Evolutionary conservation across 2,797 vertebrate genomes (phyloP).

Genomic region (Scolopax rusticola): DNA sequence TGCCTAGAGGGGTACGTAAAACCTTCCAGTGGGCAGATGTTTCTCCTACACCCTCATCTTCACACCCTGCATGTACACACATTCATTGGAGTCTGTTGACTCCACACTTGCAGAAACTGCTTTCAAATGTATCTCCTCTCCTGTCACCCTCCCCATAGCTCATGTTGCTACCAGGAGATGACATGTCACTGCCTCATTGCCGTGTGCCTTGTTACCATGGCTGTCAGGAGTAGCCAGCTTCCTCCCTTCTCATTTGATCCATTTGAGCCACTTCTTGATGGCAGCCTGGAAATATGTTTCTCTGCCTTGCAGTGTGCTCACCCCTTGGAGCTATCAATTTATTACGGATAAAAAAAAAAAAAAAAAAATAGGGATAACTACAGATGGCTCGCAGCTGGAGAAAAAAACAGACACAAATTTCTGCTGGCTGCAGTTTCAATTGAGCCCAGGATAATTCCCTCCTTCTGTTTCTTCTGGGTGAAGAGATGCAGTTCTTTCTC

Average conservation of each 20-base stretch:
- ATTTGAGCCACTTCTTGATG: neutral
- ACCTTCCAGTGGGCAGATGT: neutral
- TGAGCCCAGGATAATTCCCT: slow-evolving; percentile 48
- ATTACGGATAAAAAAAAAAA: neutral
- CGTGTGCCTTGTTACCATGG: accelerated
- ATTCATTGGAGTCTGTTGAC: neutral
- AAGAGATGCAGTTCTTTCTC: neutral
- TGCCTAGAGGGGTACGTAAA: neutral
- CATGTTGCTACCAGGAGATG: neutral
- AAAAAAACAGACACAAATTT: slow-evolving; percentile 14
- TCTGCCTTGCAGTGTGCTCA: neutral
- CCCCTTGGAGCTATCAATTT: neutral
- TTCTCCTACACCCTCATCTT: neutral
- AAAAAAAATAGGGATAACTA: neutral
- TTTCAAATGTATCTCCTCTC: neutral
- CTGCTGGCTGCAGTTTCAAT: slow-evolving; percentile 33
- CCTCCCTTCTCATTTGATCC: neutral
- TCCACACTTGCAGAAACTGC: neutral
- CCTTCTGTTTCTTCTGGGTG: slow-evolving; percentile 50
- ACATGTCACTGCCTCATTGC: neutral
- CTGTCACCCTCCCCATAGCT: neutral
- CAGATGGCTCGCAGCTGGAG: slow-evolving; percentile 64
- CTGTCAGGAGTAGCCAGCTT: neutral
- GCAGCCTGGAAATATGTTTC: neutral
- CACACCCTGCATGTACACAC: neutral